Base-by-base conservation (phyloP, 2,888 invertebrate genomes). In the Mycalesis mineus region DNA sequence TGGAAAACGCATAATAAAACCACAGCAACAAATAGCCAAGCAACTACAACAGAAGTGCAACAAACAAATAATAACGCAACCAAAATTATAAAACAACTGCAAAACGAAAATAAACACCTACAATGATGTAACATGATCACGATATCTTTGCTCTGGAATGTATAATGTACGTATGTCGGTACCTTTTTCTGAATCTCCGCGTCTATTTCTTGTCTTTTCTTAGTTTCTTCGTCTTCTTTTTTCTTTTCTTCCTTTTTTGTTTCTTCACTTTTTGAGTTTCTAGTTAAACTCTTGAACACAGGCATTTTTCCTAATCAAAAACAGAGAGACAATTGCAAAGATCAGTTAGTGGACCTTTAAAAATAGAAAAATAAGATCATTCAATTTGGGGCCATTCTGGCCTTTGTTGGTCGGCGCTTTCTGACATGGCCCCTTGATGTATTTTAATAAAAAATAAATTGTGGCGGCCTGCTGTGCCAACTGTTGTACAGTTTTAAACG, bases 281-380 rank as follows among this genome's bases (percentile, higher is more conserved):
- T 88, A 13, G 70, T 73, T 55, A 90, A 68, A 54, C 82, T 78
- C 71, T 94, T 94, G 72, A 94, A 95, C 9, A 96, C 91, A 0
- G 96, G 96, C 93, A 96, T 94, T 77, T 95, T 92, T 59, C 90
- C 90, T 90, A n/a, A 11, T 22, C 22, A 22, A 22, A 22, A 22
- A 4, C 2, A 22, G 5, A 22, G 5, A 4, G 22, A 22, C 3
- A 9, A 33, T 5, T 33, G 7, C 3, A 33, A 33, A 6, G 3
- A 6, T 33, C 7, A 7, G n/a, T n/a, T n/a, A n/a, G n/a, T n/a
- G n/a, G n/a, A 29, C 29, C 29, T 29, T 29, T 29, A 29, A 29
- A 29, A 29, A 29, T 6, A 29, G 29, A 6, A 7, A 29, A 29
- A n/a, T n/a, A n/a, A n/a, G n/a, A n/a, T n/a, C n/a, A n/a, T n/a